Evolutionary conservation across 2,888 invertebrate genomes (phyloP).

Genomic region (Zaprionus lineosus): DNA sequence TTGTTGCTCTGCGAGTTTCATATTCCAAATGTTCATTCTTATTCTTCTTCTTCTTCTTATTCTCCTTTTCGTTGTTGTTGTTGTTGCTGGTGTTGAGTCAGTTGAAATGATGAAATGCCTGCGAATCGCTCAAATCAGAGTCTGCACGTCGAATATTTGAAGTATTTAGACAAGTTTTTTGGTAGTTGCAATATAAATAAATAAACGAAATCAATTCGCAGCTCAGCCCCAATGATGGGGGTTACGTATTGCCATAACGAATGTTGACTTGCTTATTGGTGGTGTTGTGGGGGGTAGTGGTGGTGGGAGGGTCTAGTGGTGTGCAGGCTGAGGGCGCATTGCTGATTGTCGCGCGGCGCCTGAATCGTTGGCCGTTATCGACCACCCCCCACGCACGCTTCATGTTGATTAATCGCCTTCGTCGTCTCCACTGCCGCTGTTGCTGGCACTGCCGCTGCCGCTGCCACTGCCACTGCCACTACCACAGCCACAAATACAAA

Average conservation of each 20-base stretch:
- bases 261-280: too few relatives aligned
- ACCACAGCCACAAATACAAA: slow-evolving; percentile 11
- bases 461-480: neutral
- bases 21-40: neutral
- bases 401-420: slow-evolving; percentile 66
- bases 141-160: slow-evolving; percentile 48
- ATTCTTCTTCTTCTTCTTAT: neutral
- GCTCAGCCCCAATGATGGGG: slow-evolving; percentile 17
- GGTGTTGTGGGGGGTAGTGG: slow-evolving; percentile 1
- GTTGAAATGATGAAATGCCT: slow-evolving; percentile 41
- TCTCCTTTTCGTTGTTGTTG: slow-evolving; percentile 3
- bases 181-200: slow-evolving; percentile 62
- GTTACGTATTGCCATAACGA: too few relatives aligned
- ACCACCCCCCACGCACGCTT: slow-evolving; percentile 50
- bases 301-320: neutral
- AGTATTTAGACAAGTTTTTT: slow-evolving; percentile 56
- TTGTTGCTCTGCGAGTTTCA: slow-evolving; percentile 25
- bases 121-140: slow-evolving; percentile 40
- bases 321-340: neutral
- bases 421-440: slow-evolving; percentile 7
- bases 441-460: neutral
- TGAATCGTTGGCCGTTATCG: slow-evolving; percentile 51
- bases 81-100: slow-evolving; percentile 2
- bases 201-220: slow-evolving; percentile 58
- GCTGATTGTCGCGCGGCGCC: slow-evolving; percentile 25